These are phyloP conservation scores for Sphecodes monilicornis DNA, from an alignment of 2,888 invertebrate species.

Conservation along the genomic window DNA sequence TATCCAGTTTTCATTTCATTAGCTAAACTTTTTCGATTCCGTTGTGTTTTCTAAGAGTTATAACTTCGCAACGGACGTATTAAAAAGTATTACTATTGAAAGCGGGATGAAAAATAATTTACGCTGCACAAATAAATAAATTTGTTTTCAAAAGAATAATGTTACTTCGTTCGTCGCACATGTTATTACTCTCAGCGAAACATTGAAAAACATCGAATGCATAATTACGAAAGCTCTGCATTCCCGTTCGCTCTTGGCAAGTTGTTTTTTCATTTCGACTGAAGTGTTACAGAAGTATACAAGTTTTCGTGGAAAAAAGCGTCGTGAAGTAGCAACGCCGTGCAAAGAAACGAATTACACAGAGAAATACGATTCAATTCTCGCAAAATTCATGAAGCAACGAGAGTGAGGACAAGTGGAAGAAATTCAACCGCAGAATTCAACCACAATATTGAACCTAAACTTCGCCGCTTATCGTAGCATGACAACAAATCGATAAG, in stretches of 20 bases:
- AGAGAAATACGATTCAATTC: conserved; percentile 23
- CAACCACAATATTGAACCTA: conserved; percentile 40
- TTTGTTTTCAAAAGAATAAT: neutral
- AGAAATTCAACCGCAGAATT: conserved; percentile 29
- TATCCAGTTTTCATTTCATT: no score
- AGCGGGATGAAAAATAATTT: neutral
- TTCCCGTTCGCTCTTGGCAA: neutral
- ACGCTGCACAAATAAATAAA: neutral
- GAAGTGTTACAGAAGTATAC: neutral
- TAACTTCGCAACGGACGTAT: no score
- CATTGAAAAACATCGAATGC: neutral
- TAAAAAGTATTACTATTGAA: neutral
- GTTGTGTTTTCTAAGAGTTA: no score
- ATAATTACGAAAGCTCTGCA: neutral
- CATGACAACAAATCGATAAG: conserved; percentile 31
- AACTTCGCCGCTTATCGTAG: conserved; percentile 13
- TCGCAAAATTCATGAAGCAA: neutral
- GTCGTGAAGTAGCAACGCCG: conserved; percentile 10
- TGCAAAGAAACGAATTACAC: conserved; percentile 36
- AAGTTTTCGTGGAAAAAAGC: neutral
- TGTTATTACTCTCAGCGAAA: neutral
- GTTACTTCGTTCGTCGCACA: neutral
- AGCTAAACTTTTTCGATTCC: no score
- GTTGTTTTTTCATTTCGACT: neutral
- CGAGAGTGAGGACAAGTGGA: neutral